Percentiles rank a stretch among this genome's conserved stretches.
phyloP scores from a whole-genome alignment of 2,113 vertebrate species.

The Cryptomyrus ogoouensis region DNA sequence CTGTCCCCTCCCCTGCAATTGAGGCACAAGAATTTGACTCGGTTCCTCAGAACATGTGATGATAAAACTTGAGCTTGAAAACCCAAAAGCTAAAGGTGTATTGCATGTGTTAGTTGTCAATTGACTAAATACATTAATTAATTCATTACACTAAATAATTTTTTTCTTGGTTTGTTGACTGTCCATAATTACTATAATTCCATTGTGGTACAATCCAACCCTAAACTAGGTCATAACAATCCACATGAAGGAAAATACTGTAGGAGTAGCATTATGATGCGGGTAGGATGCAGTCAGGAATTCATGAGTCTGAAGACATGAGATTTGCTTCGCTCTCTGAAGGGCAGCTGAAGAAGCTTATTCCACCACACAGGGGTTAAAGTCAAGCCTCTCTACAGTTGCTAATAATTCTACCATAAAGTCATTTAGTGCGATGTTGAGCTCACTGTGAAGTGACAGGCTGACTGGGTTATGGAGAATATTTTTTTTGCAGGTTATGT shows the following conservation, averaged over 20 bases:
- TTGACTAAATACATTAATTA: neutral
- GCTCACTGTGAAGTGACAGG: neutral
- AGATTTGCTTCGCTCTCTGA: neutral
- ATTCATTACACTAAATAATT: neutral
- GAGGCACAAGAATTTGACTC: too few species aligned
- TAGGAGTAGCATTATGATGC: neutral
- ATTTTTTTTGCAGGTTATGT: neutral
- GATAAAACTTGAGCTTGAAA: neutral
- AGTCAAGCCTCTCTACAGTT: neutral
- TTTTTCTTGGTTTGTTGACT: neutral
- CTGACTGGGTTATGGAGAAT: neutral
- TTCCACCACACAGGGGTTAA: neutral
- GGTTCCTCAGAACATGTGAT: neutral
- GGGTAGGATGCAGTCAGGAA: neutral
- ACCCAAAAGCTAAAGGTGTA: neutral
- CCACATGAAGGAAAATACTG: neutral
- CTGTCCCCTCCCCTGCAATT: neutral
- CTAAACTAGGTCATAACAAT: neutral
- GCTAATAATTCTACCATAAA: conserved; percentile 1
- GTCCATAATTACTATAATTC: neutral
- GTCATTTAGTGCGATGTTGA: neutral
- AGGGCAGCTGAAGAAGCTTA: neutral
- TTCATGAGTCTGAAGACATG: neutral
- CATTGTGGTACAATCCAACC: neutral
- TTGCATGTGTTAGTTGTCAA: neutral